Evolutionary conservation across 2,797 vertebrate species (phyloP).

Genomic region (Coracias cyanogaster): DNA sequence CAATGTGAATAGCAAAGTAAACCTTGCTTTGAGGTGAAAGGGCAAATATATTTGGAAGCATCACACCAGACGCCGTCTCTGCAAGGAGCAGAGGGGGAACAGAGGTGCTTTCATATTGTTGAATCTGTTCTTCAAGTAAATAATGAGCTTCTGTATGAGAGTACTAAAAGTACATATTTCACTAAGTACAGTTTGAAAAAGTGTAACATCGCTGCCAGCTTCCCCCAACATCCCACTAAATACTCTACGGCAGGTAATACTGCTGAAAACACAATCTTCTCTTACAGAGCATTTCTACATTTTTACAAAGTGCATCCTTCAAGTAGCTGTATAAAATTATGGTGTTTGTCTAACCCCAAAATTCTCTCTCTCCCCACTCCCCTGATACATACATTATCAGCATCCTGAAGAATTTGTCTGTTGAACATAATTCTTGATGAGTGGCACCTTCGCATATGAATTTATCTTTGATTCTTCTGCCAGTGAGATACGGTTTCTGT

Average conservation of each 20-base stretch:
- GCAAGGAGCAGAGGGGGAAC: not conserved
- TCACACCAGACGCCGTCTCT: not conserved
- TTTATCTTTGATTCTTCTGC: constrained; percentile 43
- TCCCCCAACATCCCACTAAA: not conserved
- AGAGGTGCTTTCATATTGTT: not conserved
- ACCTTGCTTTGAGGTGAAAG: not conserved
- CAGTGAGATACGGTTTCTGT: constrained; percentile 27
- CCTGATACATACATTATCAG: not conserved
- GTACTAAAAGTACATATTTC: not conserved
- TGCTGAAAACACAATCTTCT: not conserved
- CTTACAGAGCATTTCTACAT: not conserved
- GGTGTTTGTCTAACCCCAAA: not conserved
- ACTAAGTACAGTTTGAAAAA: not conserved
- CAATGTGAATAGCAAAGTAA: not conserved
- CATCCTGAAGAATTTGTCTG: not conserved
- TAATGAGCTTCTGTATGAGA: not conserved
- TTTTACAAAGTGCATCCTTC: not conserved
- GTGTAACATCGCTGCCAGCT: not conserved
- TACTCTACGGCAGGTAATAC: not conserved
- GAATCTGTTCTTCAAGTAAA: not conserved
- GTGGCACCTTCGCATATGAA: not conserved
- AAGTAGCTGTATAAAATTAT: not conserved
- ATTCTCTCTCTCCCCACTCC: not conserved
- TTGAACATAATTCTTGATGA: not conserved
- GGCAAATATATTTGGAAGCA: not conserved